Conservation (phyloP, 2,888 invertebrate species). For the Isoperla grammatica region DNA sequence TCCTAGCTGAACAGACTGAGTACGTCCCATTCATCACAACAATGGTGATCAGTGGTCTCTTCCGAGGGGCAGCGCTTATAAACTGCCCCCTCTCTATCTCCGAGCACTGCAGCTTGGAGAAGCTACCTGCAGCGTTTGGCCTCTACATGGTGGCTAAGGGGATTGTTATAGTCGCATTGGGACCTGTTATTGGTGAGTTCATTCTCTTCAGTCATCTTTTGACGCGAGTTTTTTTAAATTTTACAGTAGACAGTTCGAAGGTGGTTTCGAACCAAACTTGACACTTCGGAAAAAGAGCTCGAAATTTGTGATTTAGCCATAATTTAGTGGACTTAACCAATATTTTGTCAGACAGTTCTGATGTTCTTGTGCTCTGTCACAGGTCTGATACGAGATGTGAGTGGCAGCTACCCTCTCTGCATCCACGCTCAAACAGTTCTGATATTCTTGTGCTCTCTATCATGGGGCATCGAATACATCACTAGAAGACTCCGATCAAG, state of each 20-base stretch:
- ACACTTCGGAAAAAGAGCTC: too few species aligned
- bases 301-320: too few species aligned
- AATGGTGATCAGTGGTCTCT: constrained; percentile 71
- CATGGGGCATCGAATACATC: constrained; percentile 63
- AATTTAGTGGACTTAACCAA: too few species aligned
- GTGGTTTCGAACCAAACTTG: background rate
- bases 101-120: constrained; percentile 32
- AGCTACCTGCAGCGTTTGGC: constrained; percentile 35
- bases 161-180: constrained; percentile 40
- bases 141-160: constrained; percentile 37
- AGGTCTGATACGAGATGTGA: constrained; percentile 58
- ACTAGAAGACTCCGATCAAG: constrained; percentile 31
- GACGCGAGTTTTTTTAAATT: background rate
- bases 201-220: background rate
- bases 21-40: constrained; percentile 63
- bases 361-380: constrained; percentile 40
- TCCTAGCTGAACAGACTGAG: constrained; percentile 65
- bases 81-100: constrained; percentile 43
- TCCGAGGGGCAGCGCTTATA: constrained; percentile 69
- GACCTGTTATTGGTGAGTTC: constrained; percentile 27
- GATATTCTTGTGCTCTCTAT: constrained; percentile 60
- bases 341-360: too few species aligned
- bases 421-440: constrained; percentile 54
- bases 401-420: constrained; percentile 59
- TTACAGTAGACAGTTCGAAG: background rate